Evolutionary conservation across 1,140 invertebrate genomes (phyloP).

Genomic region (Drosophila parabipectinata): DNA sequence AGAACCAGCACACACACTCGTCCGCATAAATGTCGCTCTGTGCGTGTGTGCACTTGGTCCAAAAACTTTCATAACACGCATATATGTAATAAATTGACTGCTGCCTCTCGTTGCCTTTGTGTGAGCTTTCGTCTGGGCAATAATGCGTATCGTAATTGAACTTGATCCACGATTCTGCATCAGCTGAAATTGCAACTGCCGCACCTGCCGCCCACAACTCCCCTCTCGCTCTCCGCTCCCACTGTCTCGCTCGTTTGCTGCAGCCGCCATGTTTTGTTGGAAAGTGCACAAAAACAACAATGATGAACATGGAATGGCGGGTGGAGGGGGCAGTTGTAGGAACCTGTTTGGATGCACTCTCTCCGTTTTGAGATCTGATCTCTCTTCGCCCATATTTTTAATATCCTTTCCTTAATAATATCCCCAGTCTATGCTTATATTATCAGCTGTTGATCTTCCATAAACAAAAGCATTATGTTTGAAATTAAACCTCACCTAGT

Average conservation of each 20-base stretch:
- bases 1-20: conserved; percentile 31
- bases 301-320: background rate
- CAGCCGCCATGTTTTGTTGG: conserved; percentile 65
- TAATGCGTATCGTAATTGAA: conserved; percentile 60
- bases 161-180: conserved; percentile 37
- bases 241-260: background rate
- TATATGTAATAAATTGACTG: conserved; percentile 36
- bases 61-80: conserved; percentile 58
- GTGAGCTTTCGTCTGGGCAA: conserved; percentile 19
- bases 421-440: too few species aligned
- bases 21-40: background rate
- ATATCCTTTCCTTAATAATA: background rate
- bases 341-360: conserved; percentile 72
- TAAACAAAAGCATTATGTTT: too few species aligned
- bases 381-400: background rate
- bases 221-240: background rate
- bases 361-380: conserved; percentile 3
- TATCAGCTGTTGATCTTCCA: too few species aligned
- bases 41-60: conserved; percentile 47
- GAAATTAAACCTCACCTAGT: too few species aligned
- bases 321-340: conserved; percentile 4
- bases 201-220: conserved; percentile 41
- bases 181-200: conserved; percentile 9
- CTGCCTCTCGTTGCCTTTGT: conserved; percentile 12
- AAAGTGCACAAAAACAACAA: conserved; percentile 50